Evolutionary conservation across 64 coral and sea anemone genomes (phyloP).

Genomic region (Montipora cactus): DNA sequence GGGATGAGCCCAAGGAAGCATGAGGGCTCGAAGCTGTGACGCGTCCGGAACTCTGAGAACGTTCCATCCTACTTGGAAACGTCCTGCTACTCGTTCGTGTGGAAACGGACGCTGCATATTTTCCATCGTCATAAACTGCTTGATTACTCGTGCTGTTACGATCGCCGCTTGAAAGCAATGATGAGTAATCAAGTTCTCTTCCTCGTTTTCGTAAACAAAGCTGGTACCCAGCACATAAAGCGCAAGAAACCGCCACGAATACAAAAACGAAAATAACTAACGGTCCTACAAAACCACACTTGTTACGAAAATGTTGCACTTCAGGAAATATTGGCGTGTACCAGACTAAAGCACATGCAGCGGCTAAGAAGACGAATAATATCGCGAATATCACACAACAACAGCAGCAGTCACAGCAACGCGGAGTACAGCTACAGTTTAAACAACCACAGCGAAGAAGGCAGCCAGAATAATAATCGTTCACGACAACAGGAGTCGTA

Average conservation of each 20-base stretch:
- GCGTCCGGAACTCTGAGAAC: neutral
- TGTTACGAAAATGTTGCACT: neutral
- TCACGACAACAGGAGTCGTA: neutral
- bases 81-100: neutral
- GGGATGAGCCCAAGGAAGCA: neutral
- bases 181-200: too few relatives aligned
- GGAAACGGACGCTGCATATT: neutral
- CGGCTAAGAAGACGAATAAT: neutral
- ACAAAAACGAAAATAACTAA: neutral
- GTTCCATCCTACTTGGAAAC: neutral
- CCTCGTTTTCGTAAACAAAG: neutral
- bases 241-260: neutral
- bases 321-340: neutral
- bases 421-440: conserved; percentile 10
- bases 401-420: neutral
- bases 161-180: neutral
- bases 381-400: neutral
- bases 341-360: neutral
- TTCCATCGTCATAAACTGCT: neutral
- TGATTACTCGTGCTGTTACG: neutral
- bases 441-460: neutral
- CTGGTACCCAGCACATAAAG: neutral
- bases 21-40: neutral
- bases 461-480: neutral
- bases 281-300: neutral